phyloP scores from a whole-genome alignment of 2,113 vertebrate species.

The Antigone vipio region DNA sequence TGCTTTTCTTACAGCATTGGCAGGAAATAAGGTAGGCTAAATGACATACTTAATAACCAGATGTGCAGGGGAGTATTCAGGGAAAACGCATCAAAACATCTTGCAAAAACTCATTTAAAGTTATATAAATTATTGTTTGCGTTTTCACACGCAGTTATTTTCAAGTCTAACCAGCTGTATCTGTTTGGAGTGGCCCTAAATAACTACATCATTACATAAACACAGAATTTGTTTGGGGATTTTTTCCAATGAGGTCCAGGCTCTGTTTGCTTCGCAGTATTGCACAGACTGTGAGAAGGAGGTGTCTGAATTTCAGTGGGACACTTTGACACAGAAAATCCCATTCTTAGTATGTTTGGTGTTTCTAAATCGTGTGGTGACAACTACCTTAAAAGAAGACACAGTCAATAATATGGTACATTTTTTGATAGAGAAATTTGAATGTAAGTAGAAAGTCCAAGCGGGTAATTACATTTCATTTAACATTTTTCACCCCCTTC shows the following conservation, averaged over 20 bases:
- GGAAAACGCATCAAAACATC: not conserved
- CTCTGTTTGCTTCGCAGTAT: not conserved
- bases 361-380: not conserved
- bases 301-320: conserved; percentile 61
- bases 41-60: not conserved
- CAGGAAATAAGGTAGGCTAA: not conserved
- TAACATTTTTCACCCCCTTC: not conserved
- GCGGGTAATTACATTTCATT: not conserved
- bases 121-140: conserved; percentile 44
- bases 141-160: conserved; percentile 45
- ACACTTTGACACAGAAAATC: conserved; percentile 59
- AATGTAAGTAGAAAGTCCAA: not conserved
- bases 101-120: conserved; percentile 3
- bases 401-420: not conserved
- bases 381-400: conserved; percentile 22
- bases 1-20: not conserved
- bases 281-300: conserved; percentile 69
- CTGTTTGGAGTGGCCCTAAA: conserved; percentile 39
- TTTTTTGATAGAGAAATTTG: not conserved
- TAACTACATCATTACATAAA: conserved; percentile 47
- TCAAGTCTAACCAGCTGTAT: conserved; percentile 41
- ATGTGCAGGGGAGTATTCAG: not conserved
- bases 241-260: conserved; percentile 31
- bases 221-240: conserved; percentile 27
- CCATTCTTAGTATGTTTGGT: conserved; percentile 44